Conservation (phyloP, 2,113 vertebrate genomes). For the Lagopus muta region DNA sequence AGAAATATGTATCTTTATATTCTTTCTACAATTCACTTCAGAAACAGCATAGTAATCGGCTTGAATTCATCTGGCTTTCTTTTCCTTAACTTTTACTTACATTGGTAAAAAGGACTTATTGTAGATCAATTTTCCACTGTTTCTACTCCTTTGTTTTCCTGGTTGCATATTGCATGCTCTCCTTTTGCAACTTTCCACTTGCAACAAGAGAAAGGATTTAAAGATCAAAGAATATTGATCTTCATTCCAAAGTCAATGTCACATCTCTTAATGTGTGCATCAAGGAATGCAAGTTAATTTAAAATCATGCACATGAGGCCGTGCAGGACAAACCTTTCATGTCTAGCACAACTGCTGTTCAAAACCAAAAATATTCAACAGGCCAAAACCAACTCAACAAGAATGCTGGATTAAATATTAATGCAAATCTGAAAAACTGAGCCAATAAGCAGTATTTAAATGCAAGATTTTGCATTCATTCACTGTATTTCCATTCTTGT, state of each 20-base stretch:
- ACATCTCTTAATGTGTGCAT: not conserved
- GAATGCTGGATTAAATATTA: not conserved
- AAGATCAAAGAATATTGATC: conserved; percentile 68
- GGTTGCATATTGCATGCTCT: not conserved
- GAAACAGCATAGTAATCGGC: not conserved
- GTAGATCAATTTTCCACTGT: conserved; percentile 12
- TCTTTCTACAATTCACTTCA: not conserved
- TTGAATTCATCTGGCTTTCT: not conserved
- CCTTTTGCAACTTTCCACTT: conserved; percentile 16
- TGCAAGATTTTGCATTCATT: not conserved
- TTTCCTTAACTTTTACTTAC: not conserved
- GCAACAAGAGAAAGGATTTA: conserved; percentile 56
- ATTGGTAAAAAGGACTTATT: conserved; percentile 1
- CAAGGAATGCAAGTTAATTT: conserved; percentile 45
- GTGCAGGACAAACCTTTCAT: not conserved
- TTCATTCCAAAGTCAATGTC: conserved; percentile 52
- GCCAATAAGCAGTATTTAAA: not conserved
- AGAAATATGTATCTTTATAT: not conserved
- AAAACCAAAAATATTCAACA: not conserved
- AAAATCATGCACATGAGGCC: not conserved
- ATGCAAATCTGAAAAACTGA: not conserved
- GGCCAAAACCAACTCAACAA: not conserved
- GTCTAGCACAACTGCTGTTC: not conserved
- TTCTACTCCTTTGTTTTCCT: conserved; percentile 17
- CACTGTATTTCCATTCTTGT: not conserved